These are phyloP conservation scores for Coregonus sp. DNA, from an alignment of 2,797 vertebrate genomes.

Conservation along the genomic window DNA sequence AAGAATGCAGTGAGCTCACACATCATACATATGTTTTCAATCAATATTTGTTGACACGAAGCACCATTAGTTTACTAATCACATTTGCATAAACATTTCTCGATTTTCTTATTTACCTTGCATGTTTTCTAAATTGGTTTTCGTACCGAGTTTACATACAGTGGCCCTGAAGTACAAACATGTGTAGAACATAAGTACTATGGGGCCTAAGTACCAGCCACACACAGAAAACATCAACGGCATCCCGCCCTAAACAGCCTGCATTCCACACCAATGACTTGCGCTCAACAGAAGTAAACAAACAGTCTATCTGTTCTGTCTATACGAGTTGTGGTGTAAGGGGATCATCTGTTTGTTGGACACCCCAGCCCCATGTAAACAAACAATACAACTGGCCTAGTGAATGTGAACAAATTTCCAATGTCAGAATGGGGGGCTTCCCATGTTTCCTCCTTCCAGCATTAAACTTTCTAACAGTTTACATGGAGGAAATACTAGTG, in stretches of 20 bases:
- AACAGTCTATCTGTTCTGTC: slow-evolving; percentile 51
- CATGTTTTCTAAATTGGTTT: slow-evolving; percentile 57
- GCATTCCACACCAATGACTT: slow-evolving; percentile 62
- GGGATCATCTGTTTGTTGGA: slow-evolving; percentile 57
- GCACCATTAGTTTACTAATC: slow-evolving; percentile 69
- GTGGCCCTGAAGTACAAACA: slow-evolving; percentile 64
- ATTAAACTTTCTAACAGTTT: slow-evolving; percentile 25
- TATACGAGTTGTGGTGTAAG: slow-evolving; percentile 21
- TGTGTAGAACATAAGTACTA: slow-evolving; percentile 46
- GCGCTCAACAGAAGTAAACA: slow-evolving; percentile 52
- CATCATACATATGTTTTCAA: slow-evolving; percentile 69
- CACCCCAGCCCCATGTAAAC: slow-evolving; percentile 52
- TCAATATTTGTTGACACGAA: slow-evolving; percentile 63
- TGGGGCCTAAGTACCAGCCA: slow-evolving; percentile 33
- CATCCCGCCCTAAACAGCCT: slow-evolving; percentile 56
- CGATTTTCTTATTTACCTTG: slow-evolving; percentile 57
- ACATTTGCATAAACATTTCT: slow-evolving; percentile 75
- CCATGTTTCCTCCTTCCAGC: slow-evolving; percentile 8
- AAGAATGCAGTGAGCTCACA: slow-evolving; percentile 66
- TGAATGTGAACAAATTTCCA: slow-evolving; percentile 36
- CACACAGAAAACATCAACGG: slow-evolving; percentile 35
- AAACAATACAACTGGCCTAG: slow-evolving; percentile 37
- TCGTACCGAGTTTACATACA: slow-evolving; percentile 62
- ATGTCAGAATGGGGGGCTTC: slow-evolving; percentile 6
- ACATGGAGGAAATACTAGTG: slow-evolving; percentile 32